Percentiles rank a stretch among this genome's conserved stretches.
These are phyloP conservation scores for Meloe dianella DNA, from an alignment of 2,888 invertebrate genomes.

Conservation along the genomic window DNA sequence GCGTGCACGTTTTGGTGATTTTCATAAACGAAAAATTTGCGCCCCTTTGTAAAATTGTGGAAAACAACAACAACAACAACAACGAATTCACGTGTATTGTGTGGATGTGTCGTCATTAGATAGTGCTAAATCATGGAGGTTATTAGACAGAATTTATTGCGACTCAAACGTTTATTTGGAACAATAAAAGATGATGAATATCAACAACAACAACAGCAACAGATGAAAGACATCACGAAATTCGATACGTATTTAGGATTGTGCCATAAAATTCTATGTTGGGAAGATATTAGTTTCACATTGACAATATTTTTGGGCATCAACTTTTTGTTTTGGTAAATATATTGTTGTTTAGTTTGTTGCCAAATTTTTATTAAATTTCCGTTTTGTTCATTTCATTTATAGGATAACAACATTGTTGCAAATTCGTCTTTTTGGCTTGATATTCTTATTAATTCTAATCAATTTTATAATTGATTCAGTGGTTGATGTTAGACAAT, in stretches of 20 bases:
- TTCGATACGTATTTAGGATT: constrained; percentile 49
- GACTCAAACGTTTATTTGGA: background rate
- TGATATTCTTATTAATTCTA: constrained; percentile 54
- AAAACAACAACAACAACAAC: background rate
- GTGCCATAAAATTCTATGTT: constrained; percentile 50
- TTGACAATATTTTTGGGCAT: constrained; percentile 51
- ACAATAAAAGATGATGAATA: background rate
- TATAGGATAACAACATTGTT: constrained; percentile 30
- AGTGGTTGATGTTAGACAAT: constrained; percentile 39
- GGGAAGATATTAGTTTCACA: constrained; percentile 56
- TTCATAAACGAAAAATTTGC: too few species aligned
- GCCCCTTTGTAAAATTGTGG: background rate
- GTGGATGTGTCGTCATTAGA: constrained; percentile 8
- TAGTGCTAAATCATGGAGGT: constrained; percentile 11
- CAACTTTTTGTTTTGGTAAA: constrained; percentile 58
- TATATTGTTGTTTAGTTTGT: background rate
- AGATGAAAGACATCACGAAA: constrained; percentile 41
- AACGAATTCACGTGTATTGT: background rate
- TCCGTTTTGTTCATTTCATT: background rate
- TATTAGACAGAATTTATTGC: background rate
- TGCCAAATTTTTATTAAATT: background rate
- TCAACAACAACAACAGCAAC: constrained; percentile 4
- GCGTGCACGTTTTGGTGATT: too few species aligned
- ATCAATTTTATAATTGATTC: constrained; percentile 51
- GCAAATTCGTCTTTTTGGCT: constrained; percentile 57